A percentile compares a stretch with the other conserved stretches of the same genome.
These are phyloP conservation scores for Chymomyza amoena DNA, from an alignment of 2,888 invertebrate species.

Conservation along the genomic window DNA sequence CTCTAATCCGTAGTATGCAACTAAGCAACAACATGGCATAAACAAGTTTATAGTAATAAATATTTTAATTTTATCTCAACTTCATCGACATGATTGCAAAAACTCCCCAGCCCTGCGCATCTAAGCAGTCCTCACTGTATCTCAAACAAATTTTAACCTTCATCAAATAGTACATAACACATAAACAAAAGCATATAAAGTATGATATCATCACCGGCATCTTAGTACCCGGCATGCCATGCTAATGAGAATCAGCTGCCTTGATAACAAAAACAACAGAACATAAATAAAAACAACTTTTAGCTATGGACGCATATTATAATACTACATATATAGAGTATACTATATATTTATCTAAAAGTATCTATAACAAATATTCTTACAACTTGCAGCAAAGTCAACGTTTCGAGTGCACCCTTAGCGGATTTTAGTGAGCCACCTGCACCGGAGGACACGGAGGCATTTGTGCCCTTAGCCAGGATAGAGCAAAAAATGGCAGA, in stretches of 20 bases:
- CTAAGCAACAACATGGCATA: no score
- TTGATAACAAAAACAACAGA: background rate
- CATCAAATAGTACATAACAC: background rate
- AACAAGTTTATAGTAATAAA: no score
- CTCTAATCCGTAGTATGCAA: no score
- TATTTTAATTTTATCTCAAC: no score
- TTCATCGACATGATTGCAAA: background rate
- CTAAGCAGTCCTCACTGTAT: background rate
- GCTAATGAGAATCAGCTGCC: slow-evolving; percentile 57
- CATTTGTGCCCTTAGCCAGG: slow-evolving; percentile 53
- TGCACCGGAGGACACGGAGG: slow-evolving; percentile 34
- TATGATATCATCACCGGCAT: slow-evolving; percentile 46
- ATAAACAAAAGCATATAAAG: slow-evolving; percentile 1
- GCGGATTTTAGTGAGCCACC: slow-evolving; percentile 55
- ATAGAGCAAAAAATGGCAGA: slow-evolving; percentile 32
- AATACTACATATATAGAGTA: background rate
- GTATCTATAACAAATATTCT: slow-evolving; percentile 8
- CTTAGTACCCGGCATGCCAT: slow-evolving; percentile 9
- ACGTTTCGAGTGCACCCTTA: slow-evolving; percentile 48
- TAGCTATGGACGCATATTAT: slow-evolving; percentile 7
- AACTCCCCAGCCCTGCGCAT: background rate
- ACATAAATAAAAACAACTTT: background rate
- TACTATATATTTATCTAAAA: background rate
- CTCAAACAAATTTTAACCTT: background rate
- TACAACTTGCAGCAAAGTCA: slow-evolving; percentile 43